Conservation (phyloP, 2,888 invertebrate species). For the Napeogenes sylphis region DNA sequence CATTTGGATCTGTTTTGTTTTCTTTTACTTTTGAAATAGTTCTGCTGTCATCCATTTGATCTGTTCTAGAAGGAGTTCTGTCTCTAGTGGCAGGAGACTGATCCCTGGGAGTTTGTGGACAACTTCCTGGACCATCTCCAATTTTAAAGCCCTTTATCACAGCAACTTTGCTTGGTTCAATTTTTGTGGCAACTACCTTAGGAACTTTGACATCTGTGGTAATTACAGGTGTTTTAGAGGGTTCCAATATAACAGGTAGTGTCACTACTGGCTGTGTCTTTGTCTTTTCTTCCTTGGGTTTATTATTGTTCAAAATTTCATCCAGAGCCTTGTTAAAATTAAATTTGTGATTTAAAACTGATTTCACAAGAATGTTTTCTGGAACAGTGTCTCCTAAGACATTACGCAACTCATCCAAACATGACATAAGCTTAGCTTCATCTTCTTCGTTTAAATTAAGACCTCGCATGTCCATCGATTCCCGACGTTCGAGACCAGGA, state of each 20-base stretch:
- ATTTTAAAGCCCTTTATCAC: constrained; percentile 80
- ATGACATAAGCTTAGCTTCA: constrained; percentile 86
- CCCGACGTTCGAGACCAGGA: constrained; percentile 50
- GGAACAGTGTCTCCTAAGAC: constrained; percentile 87
- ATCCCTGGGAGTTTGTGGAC: constrained; percentile 79
- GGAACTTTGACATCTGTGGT: constrained; percentile 44
- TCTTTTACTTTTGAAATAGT: constrained; percentile 69
- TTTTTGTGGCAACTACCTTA: constrained; percentile 63
- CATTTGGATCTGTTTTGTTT: constrained; percentile 76
- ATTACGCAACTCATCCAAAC: constrained; percentile 88
- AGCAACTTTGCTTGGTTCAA: constrained; percentile 60
- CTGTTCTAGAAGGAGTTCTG: constrained; percentile 65
- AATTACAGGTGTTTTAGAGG: constrained; percentile 50
- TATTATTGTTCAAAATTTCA: constrained; percentile 79
- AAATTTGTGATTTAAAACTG: constrained; percentile 84
- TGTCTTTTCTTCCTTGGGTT: constrained; percentile 39
- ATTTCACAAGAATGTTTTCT: constrained; percentile 84
- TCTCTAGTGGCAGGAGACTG: constrained; percentile 82
- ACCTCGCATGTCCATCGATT: constrained; percentile 71
- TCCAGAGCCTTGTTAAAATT: constrained; percentile 85
- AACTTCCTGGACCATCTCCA: constrained; percentile 47
- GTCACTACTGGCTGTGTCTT: constrained; percentile 39
- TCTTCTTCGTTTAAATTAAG: constrained; percentile 80
- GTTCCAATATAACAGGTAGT: constrained; percentile 45
- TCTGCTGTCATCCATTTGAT: constrained; percentile 62